A percentile compares a stretch with the other conserved stretches of the same genome.
Evolutionary conservation across 2,888 invertebrate genomes (phyloP).

Genomic region (Pseudococcus longispinus): DNA sequence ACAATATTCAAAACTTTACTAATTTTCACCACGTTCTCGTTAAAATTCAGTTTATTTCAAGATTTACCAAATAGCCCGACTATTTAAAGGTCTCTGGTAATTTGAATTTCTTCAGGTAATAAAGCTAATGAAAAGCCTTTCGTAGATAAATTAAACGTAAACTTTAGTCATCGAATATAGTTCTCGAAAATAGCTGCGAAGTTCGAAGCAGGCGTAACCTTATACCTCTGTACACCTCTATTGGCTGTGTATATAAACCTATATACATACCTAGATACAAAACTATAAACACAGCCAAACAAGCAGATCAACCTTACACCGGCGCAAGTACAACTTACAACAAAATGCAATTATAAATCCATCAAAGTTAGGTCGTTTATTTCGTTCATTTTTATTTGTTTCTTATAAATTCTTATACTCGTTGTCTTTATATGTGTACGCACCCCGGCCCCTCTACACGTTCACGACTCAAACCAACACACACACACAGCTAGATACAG

Average conservation of each 20-base stretch:
- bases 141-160: conserved; percentile 19
- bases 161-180: conserved; percentile 28
- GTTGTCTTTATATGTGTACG: neutral
- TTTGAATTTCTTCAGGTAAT: conserved; percentile 35
- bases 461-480: too few relatives aligned
- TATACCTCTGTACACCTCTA: neutral
- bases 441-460: neutral
- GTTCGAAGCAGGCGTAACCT: neutral
- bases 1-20: conserved; percentile 28
- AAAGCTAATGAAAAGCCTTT: conserved; percentile 43
- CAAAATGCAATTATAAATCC: conserved; percentile 37
- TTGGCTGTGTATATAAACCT: neutral
- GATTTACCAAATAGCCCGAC: conserved; percentile 25
- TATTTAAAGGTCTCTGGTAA: conserved; percentile 21
- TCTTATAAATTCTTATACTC: conserved; percentile 19
- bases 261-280: neutral
- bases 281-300: conserved; percentile 5
- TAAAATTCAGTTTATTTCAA: conserved; percentile 34
- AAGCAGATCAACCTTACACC: neutral
- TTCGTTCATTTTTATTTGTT: conserved; percentile 25
- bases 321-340: neutral
- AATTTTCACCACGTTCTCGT: conserved; percentile 28
- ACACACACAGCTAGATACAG: neutral
- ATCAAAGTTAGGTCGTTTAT: conserved; percentile 42
- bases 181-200: neutral